Evolutionary conservation across 2,797 vertebrate species (phyloP).

Genomic region (Acanthiza pusilla): DNA sequence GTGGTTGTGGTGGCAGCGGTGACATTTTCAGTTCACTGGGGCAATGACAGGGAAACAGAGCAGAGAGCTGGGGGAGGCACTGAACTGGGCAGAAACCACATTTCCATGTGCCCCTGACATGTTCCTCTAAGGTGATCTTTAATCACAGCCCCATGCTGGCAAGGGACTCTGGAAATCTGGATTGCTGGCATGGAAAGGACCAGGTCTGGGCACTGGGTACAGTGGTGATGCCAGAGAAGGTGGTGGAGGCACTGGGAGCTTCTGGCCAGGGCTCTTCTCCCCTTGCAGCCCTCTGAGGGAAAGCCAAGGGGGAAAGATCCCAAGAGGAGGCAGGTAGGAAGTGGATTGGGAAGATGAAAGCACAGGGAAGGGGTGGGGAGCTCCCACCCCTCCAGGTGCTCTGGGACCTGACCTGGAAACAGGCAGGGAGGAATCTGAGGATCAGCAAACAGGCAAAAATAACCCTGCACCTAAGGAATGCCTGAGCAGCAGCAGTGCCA

Average conservation of each 20-base stretch:
- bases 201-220: not conserved
- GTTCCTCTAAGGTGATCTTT: not conserved
- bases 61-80: not conserved
- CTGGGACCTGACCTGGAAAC: constrained; percentile 16
- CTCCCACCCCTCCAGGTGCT: not conserved
- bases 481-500: not conserved
- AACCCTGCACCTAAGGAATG: not conserved
- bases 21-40: not conserved
- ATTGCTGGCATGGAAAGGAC: not conserved
- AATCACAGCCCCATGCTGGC: fast-evolving
- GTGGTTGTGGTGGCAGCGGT: not conserved
- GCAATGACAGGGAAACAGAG: not conserved
- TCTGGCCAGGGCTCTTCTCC: not conserved
- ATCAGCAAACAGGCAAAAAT: constrained; percentile 10
- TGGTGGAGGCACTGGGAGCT: not conserved
- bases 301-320: not conserved
- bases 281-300: not conserved
- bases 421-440: not conserved
- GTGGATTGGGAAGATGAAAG: not conserved
- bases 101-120: not conserved
- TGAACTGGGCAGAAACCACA: fast-evolving
- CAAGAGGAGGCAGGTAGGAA: not conserved
- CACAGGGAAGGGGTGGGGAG: not conserved
- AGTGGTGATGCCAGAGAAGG: not conserved
- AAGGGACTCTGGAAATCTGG: not conserved